Conservation (phyloP, 1,140 invertebrate genomes). For the Triops longicaudatus region DNA sequence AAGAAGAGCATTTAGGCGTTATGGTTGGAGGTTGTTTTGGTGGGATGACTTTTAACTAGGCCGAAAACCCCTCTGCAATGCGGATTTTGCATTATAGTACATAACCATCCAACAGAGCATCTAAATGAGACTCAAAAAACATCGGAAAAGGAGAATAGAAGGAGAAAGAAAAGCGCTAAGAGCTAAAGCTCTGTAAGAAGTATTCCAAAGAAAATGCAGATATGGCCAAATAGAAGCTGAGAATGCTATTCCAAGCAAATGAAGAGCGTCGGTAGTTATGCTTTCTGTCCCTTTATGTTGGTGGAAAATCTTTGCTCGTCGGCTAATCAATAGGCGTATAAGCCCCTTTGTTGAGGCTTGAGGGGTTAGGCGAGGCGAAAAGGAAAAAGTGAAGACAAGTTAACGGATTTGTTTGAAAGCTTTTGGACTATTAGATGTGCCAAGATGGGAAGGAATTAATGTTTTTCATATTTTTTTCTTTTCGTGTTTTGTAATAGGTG, state of each 20-base stretch:
- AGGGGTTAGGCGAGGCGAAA: background rate
- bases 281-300: background rate
- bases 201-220: background rate
- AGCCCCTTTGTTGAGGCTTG: background rate
- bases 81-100: background rate
- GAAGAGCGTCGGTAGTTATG: background rate
- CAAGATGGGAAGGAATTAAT: slow-evolving; percentile 13
- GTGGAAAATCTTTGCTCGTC: background rate
- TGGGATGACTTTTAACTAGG: background rate
- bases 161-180: background rate
- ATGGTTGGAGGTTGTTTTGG: background rate
- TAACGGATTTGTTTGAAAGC: background rate
- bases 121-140: background rate
- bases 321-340: slow-evolving; percentile 2
- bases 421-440: background rate
- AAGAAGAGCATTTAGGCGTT: background rate
- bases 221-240: background rate
- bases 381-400: background rate
- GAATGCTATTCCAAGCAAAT: background rate
- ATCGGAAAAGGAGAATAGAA: background rate
- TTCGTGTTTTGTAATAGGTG: slow-evolving; percentile 40
- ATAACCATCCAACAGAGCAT: background rate
- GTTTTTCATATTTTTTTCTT: slow-evolving; percentile 16
- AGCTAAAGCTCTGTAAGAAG: background rate
- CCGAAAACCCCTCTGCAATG: background rate